phyloP scores from a whole-genome alignment of 1,140 invertebrate species.

The Pentalonia nigronervosa region DNA sequence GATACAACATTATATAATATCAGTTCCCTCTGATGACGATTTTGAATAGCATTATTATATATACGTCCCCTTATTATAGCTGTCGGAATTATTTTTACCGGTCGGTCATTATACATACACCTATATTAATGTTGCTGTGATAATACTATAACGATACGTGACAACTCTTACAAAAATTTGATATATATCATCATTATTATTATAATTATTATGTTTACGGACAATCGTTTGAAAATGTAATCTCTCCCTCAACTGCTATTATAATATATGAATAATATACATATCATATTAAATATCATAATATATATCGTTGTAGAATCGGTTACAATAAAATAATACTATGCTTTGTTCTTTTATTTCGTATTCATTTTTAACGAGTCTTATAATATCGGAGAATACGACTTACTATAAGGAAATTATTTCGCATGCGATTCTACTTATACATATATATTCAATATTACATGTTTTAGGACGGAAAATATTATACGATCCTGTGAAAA shows the following conservation, averaged over 20 bases:
- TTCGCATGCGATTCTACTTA: background rate
- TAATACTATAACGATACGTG: background rate
- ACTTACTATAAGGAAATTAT: background rate
- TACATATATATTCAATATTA: background rate
- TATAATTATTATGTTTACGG: background rate
- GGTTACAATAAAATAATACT: no score
- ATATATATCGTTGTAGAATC: background rate
- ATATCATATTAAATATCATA: background rate
- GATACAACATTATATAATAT: background rate
- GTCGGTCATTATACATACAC: background rate
- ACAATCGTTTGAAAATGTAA: background rate
- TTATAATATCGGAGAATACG: background rate
- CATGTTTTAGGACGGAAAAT: background rate
- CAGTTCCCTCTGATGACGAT: background rate
- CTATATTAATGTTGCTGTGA: background rate
- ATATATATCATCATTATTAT: background rate
- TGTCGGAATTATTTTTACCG: conserved; percentile 11
- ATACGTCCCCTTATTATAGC: background rate
- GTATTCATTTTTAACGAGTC: background rate
- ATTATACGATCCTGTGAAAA: background rate
- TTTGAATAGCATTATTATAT: background rate
- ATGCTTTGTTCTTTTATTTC: background rate
- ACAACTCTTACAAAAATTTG: background rate
- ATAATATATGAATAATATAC: no score
- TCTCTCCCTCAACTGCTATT: background rate